phyloP scores from a whole-genome alignment of 2,888 invertebrate species.

The Drosophila tanythrix region DNA sequence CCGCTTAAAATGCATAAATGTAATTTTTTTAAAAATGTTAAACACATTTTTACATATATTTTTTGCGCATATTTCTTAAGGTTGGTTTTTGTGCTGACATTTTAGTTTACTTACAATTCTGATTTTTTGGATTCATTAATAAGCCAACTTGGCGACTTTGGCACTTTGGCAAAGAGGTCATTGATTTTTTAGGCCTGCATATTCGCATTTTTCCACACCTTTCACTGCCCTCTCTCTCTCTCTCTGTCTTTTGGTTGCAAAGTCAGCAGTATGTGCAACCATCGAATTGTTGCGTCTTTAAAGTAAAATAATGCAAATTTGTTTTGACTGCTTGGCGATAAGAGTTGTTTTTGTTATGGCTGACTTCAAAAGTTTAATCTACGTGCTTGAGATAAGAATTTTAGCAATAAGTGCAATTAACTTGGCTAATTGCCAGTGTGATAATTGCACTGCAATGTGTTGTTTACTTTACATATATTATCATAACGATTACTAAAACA shows the following conservation, averaged over 20 bases:
- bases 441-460: neutral
- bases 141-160: constrained; percentile 58
- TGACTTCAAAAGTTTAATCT: constrained; percentile 3
- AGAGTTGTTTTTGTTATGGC: constrained; percentile 19
- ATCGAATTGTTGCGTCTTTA: constrained; percentile 38
- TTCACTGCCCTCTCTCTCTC: neutral
- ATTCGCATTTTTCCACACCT: neutral
- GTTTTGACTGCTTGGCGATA: constrained; percentile 44
- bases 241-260: neutral
- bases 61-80: neutral
- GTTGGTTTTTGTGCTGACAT: constrained; percentile 38
- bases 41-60: constrained; percentile 31
- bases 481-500: neutral
- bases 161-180: constrained; percentile 53
- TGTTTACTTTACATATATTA: neutral
- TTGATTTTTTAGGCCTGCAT: constrained; percentile 57
- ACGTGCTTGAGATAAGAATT: constrained; percentile 2
- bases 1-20: neutral
- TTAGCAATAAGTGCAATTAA: neutral
- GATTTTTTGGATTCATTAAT: constrained; percentile 42
- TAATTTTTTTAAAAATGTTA: constrained; percentile 19
- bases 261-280: constrained; percentile 33
- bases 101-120: neutral
- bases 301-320: constrained; percentile 41
- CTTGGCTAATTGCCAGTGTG: constrained; percentile 2